A percentile compares a stretch with the other conserved stretches of the same genome.
Evolutionary conservation across 2,888 invertebrate species (phyloP).

Genomic region (Rhaphigaster nebulosa): DNA sequence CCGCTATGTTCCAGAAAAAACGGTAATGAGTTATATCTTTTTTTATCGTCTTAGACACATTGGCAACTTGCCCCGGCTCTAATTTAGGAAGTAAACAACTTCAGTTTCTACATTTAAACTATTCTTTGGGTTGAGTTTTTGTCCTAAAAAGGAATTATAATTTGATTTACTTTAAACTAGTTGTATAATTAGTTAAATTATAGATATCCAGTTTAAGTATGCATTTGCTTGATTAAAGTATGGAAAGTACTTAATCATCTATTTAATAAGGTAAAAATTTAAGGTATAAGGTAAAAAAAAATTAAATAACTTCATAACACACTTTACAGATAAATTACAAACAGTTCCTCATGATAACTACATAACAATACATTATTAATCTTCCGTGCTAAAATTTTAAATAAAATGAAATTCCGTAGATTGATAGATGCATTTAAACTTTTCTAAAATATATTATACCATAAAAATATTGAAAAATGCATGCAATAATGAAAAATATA

Average conservation of each 20-base stretch:
- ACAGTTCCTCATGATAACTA: neutral
- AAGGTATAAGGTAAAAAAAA: neutral
- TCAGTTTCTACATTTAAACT: neutral
- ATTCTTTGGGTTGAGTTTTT: neutral
- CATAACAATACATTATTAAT: neutral
- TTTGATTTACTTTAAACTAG: neutral
- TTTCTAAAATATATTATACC: too few relatives aligned
- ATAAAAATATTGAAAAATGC: too few relatives aligned
- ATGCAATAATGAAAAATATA: neutral
- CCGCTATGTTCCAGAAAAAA: neutral
- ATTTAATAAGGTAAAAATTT: neutral
- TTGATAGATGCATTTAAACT: neutral
- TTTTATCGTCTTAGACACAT: neutral
- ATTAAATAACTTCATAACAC: neutral
- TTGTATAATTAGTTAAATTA: neutral
- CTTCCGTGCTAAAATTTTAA: neutral
- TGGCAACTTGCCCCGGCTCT: slow-evolving; percentile 31
- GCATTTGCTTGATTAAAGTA: neutral
- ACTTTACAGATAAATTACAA: neutral
- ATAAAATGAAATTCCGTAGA: neutral
- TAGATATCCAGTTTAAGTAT: neutral
- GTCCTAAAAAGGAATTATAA: neutral
- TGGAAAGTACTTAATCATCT: neutral
- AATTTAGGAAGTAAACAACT: slow-evolving; percentile 32
- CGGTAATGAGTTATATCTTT: slow-evolving; percentile 13